These are phyloP conservation scores for Epizoanthus ramosus DNA, from an alignment of 92 coral and sea anemone species.

Conservation along the genomic window DNA sequence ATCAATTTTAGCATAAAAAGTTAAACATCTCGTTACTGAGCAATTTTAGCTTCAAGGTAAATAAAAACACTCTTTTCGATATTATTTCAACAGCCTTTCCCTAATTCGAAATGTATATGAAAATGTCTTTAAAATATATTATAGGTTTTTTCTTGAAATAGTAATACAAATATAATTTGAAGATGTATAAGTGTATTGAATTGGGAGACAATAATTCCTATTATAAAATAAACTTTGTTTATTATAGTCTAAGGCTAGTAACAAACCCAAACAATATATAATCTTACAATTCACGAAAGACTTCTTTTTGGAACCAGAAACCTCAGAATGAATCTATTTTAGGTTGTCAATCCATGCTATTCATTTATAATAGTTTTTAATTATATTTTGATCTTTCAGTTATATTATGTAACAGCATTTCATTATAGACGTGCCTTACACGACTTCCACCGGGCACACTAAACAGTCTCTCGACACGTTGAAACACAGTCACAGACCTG, in stretches of 20 bases:
- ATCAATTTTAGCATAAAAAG: not conserved
- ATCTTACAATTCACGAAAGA: too few species aligned
- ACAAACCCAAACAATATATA: too few species aligned
- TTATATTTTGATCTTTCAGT: constrained; percentile 5
- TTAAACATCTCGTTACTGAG: not conserved
- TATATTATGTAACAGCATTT: not conserved
- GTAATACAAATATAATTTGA: too few species aligned
- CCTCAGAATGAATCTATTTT: not conserved
- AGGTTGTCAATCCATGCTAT: too few species aligned
- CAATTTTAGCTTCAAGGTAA: not conserved
- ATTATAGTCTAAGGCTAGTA: too few species aligned
- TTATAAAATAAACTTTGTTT: too few species aligned
- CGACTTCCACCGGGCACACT: constrained; percentile 1
- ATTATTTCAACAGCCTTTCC: not conserved
- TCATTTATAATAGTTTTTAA: not conserved
- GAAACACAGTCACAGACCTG: constrained; percentile 3
- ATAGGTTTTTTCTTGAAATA: too few species aligned
- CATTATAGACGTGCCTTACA: not conserved
- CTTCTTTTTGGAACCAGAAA: not conserved
- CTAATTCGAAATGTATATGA: not conserved
- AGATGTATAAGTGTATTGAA: too few species aligned
- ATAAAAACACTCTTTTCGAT: not conserved
- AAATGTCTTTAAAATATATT: not conserved
- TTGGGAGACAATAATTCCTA: too few species aligned
- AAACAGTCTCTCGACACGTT: constrained; percentile 24